Conservation (phyloP, 2,113 vertebrate genomes). For the Scortum barcoo region DNA sequence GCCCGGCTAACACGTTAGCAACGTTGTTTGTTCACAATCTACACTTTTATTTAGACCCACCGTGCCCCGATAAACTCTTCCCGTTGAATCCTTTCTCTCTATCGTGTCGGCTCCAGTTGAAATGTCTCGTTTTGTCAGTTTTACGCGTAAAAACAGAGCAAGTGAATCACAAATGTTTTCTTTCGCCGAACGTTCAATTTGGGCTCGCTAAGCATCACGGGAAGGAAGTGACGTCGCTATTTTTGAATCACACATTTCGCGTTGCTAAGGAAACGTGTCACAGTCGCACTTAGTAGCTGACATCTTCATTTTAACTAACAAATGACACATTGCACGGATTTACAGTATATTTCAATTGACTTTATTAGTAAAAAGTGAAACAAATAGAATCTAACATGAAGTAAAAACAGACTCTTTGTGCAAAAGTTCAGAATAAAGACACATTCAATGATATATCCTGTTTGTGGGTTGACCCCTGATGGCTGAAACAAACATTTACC, state of each 20-base stretch:
- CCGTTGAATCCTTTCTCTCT: not conserved
- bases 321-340: not conserved
- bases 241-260: conserved; percentile 86
- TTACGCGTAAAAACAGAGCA: conserved; percentile 25
- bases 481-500: conserved; percentile 7
- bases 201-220: conserved; percentile 83
- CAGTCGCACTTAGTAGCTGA: not conserved
- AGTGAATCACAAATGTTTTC: conserved; percentile 62
- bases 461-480: not conserved
- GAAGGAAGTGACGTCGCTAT: conserved; percentile 76
- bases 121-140: not conserved
- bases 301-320: not conserved
- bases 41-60: conserved; percentile 41
- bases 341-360: conserved; percentile 29
- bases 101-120: not conserved
- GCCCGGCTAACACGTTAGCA: conserved; percentile 63
- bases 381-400: conserved; percentile 35
- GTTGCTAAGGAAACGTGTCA: conserved; percentile 82
- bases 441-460: conserved; percentile 43
- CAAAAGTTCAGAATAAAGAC: conserved; percentile 54
- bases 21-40: conserved; percentile 64
- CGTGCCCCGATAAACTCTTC: conserved; percentile 15
- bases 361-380: conserved; percentile 71
- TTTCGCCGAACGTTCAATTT: conserved; percentile 64
- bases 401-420: conserved; percentile 45